phyloP scores from a whole-genome alignment of 1,140 invertebrate species.

The Lethrus apterus region DNA sequence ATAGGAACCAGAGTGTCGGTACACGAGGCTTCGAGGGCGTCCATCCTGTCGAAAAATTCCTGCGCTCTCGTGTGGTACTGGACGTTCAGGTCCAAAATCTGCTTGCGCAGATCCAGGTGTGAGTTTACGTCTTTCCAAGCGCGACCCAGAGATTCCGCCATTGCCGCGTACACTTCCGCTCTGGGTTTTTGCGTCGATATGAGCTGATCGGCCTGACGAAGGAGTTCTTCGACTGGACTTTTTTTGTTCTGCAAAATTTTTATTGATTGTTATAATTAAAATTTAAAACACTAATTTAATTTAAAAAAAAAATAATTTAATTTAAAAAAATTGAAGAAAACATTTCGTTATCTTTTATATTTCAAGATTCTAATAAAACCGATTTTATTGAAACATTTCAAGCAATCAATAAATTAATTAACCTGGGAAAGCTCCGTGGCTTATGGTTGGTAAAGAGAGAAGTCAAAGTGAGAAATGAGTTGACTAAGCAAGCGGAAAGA shows the following conservation, averaged over 20 bases:
- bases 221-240: conserved; percentile 82
- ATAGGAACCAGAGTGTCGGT: conserved; percentile 55
- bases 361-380: no score
- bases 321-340: no score
- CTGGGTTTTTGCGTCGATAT: conserved; percentile 70
- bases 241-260: conserved; percentile 92
- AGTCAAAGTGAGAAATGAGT: no score
- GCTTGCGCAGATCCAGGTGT: conserved; percentile 68
- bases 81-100: conserved; percentile 69
- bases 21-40: conserved; percentile 58
- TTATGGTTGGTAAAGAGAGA: no score
- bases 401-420: no score
- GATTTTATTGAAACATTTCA: no score
- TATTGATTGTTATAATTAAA: no score
- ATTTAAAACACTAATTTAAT: no score
- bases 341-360: no score
- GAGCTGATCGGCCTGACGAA: conserved; percentile 76
- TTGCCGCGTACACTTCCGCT: conserved; percentile 78
- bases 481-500: no score
- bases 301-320: no score
- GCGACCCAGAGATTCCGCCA: conserved; percentile 80
- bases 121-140: conserved; percentile 84
- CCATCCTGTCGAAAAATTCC: conserved; percentile 63
- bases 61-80: conserved; percentile 63
- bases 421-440: no score